Base-by-base conservation (phyloP, 2,797 vertebrate species). In the Hephaestus fuliginosus region DNA sequence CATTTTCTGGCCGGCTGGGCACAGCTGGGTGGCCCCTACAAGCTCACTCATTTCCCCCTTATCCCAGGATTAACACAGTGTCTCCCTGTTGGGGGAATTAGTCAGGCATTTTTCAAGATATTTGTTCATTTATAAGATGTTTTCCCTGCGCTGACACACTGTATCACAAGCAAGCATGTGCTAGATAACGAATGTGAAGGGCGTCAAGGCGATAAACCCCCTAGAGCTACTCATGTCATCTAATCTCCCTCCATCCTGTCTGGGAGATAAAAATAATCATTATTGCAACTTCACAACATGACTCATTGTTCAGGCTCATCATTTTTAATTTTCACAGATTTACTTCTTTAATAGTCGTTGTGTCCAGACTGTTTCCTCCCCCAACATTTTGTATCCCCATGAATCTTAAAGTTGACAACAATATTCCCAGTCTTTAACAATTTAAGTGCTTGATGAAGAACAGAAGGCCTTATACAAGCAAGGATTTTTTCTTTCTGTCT, bases 21-120 rank as follows among this genome's bases (percentile, higher is more conserved):
- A 93, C 93, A 93, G 93, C 91, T 93, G 90, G 92, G 78, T 71
- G 85, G 85, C 63, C 80, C 58, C 81, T 33, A 30, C 60, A 68
- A 78, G 69, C 73, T 67, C 76, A 53, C 90, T 86, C 88, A 64
- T 69, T 77, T 46, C 53, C 68, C 66, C 66, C 72, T 78, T 58
- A 63, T 71, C 80, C 80, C 62, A 70, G 86, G 83, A 91, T 91
- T 93, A 83, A 86, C 79, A 86, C 69, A 8, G 66, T 36, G 53
- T 71, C 49, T 55, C 84, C 78, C 65, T 25, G 76, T 76, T 78
- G 72, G 76, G 82, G 70, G 81, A 92, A 82, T 80, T 71, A 58
- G 64, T 41, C 9, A 63, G 72, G 30, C 11, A 28, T 68, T 79
- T 75, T 78, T 46, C 48, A 55, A 72, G 49, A 70, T 60, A 78